Evolutionary conservation across 1,140 invertebrate species (phyloP).

Genomic region (Drosophila truncata): DNA sequence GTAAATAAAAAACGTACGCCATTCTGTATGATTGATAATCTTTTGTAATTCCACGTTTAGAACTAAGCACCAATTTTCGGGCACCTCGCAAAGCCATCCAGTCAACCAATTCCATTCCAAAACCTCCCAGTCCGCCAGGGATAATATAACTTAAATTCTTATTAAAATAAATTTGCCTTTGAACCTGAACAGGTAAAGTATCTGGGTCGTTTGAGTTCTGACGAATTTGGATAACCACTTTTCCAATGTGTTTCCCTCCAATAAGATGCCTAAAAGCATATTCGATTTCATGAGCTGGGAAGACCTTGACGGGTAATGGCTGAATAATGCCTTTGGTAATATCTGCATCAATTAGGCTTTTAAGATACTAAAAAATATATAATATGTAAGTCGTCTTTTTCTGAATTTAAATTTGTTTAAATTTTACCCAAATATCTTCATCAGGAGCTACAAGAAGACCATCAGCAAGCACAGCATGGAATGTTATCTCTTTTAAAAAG

Average conservation of each 20-base stretch:
- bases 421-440: slow-evolving; percentile 85
- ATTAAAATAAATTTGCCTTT: slow-evolving; percentile 85
- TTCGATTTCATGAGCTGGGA: slow-evolving; percentile 88
- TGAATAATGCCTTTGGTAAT: slow-evolving; percentile 87
- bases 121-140: slow-evolving; percentile 93
- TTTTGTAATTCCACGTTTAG: slow-evolving; percentile 90
- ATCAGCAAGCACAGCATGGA: slow-evolving; percentile 95
- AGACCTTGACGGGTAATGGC: slow-evolving; percentile 88
- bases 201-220: slow-evolving; percentile 47
- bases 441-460: slow-evolving; percentile 88
- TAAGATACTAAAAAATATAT: slow-evolving; percentile 53
- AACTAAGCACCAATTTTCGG: slow-evolving; percentile 92
- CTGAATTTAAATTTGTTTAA: no score
- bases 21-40: slow-evolving; percentile 92
- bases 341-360: slow-evolving; percentile 71
- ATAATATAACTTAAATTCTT: slow-evolving; percentile 87
- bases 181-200: slow-evolving; percentile 69
- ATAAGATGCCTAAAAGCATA: slow-evolving; percentile 92
- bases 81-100: slow-evolving; percentile 94
- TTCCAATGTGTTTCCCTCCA: slow-evolving; percentile 95
- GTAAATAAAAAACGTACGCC: slow-evolving; percentile 80
- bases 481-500: slow-evolving; percentile 93
- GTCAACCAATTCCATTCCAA: slow-evolving; percentile 95
- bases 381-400: not conserved
- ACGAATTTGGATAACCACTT: slow-evolving; percentile 87